phyloP scores from a whole-genome alignment of 1,140 invertebrate genomes.

The Euschistus heros region DNA sequence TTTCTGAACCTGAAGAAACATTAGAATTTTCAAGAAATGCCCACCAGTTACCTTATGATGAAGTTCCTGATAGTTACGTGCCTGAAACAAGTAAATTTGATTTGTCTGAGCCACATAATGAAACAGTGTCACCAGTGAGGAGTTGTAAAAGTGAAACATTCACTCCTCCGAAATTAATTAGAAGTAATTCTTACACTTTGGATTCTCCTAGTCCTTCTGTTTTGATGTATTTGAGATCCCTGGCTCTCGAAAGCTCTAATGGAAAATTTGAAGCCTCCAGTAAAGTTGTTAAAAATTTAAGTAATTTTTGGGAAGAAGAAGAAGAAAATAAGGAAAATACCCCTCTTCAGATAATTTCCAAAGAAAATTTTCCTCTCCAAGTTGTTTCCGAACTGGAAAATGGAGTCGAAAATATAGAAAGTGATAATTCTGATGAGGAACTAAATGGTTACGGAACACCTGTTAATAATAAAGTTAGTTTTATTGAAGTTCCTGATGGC shows the following conservation, averaged over 20 bases:
- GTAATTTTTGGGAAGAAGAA: conserved; percentile 1
- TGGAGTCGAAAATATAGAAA: neutral
- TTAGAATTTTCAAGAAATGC: too few species aligned
- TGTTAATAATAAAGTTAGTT: neutral
- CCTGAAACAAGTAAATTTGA: too few species aligned
- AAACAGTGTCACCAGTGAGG: too few species aligned
- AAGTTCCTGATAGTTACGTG: too few species aligned
- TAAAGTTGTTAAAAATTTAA: conserved; percentile 9
- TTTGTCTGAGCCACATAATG: too few species aligned
- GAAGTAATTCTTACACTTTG: conserved; percentile 22
- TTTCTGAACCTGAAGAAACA: too few species aligned
- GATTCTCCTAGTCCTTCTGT: conserved; percentile 21
- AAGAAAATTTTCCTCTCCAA: neutral
- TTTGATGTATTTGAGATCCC: conserved; percentile 10
- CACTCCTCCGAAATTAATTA: conserved; percentile 6
- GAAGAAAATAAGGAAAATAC: too few species aligned
- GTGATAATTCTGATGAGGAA: neutral
- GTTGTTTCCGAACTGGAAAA: neutral
- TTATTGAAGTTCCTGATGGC: neutral
- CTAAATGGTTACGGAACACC: neutral
- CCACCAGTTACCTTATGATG: too few species aligned
- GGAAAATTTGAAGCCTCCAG: neutral
- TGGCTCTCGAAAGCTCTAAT: neutral
- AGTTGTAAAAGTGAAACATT: too few species aligned
- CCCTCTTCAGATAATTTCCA: neutral